Evolutionary conservation across 1,140 invertebrate species (phyloP), one percentile per base, ranked within the genome.

Genomic region (Drosophila albomicans): DNA sequence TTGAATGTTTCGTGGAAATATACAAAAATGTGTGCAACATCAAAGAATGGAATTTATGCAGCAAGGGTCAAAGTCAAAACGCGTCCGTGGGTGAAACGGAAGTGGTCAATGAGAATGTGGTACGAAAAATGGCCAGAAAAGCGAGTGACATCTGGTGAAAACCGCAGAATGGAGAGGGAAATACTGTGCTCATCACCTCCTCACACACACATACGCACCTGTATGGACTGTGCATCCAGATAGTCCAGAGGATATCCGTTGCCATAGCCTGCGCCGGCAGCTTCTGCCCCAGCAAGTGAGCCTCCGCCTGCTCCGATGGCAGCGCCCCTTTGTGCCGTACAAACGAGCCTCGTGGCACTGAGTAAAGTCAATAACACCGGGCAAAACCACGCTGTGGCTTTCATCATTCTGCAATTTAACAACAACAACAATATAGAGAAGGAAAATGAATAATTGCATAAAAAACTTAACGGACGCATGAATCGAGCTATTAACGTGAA

Each of bases 331-430:
- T 91, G 91, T 63, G 91, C 91, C 56, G 91, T 91, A 58, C 85
- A 91, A 54, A 92, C 91, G 57, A 92, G 74, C 67, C 85, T 77
- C 16, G 87, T 90, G 69, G 87, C 91, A 54, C 91, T 92, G 65
- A 92, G 82, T 79, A 92, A 82, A 75, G 88, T 89, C 77, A 92
- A 77, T 75, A 92, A 65, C 51, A 92, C 85, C 78, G 91, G 91
- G 59, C 81, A 91, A 81, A 92, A 88, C 85, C 91, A 91, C 81
- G 87, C 80, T 81, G 91, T 91, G 81, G 91, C 85, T 91, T 92
- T 92, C 91, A 92, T 92, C 79, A 71, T 91, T 82, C 87, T 92
- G 76, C n/a, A 78, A 85, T 54, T 46, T 52, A 45, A 59, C 46
- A 25, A 25, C 20, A 25, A 3, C 20, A 25, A 25, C 20, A 25